Conservation (phyloP, 1,140 invertebrate genomes). For the Ceratosolen solmsi region DNA sequence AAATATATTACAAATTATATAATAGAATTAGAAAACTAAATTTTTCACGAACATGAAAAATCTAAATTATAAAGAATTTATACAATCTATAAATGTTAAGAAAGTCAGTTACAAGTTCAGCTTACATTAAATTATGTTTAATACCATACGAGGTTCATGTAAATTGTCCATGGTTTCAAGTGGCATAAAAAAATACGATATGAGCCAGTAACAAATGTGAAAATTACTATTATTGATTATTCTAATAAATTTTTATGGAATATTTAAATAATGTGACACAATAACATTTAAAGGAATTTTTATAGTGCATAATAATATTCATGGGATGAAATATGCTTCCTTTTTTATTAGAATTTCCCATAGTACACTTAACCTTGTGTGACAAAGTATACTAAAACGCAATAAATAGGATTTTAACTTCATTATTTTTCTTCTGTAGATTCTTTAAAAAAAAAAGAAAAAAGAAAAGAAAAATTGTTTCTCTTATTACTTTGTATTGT, state of each 20-base stretch:
- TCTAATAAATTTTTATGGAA: neutral
- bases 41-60: too few relatives aligned
- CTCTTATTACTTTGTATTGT: neutral
- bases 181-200: too few relatives aligned
- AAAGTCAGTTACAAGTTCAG: too few relatives aligned
- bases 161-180: too few relatives aligned
- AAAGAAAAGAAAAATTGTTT: neutral
- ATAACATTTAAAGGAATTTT: neutral
- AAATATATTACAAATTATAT: too few relatives aligned
- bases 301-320: neutral
- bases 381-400: neutral
- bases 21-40: too few relatives aligned
- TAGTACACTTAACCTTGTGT: conserved; percentile 31
- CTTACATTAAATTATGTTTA: too few relatives aligned
- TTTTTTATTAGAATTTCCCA: conserved; percentile 33
- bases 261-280: neutral
- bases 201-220: too few relatives aligned
- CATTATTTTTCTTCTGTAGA: neutral
- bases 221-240: neutral
- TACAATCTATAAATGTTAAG: too few relatives aligned
- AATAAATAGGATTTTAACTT: conserved; percentile 25
- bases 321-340: neutral
- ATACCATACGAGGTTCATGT: too few relatives aligned
- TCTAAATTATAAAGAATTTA: too few relatives aligned
- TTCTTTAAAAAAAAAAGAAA: too few relatives aligned